phyloP scores from a whole-genome alignment of 2,888 invertebrate species.

The Octodonta nipae region DNA sequence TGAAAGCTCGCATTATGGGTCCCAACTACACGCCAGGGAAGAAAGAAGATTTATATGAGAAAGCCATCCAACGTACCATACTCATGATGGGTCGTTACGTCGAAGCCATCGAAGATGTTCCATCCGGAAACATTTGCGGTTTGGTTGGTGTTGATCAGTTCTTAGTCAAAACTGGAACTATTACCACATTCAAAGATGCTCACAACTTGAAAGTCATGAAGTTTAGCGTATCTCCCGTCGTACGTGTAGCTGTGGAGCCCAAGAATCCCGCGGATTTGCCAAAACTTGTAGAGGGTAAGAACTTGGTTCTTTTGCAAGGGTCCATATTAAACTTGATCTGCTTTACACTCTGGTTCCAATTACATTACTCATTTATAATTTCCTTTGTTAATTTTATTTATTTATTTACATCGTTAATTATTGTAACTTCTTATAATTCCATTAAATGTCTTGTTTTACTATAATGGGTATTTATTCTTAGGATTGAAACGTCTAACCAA shows the following conservation, averaged over 20 bases:
- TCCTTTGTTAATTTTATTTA: not conserved
- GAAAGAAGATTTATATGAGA: constrained; percentile 97
- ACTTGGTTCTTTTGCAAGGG: not conserved
- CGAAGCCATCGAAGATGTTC: constrained; percentile 98
- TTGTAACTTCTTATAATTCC: not conserved
- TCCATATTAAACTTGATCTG: no score
- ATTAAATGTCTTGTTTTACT: not conserved
- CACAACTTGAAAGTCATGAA: constrained; percentile 99
- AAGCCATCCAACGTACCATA: constrained; percentile 98
- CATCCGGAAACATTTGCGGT: constrained; percentile 97
- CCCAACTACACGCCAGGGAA: constrained; percentile 96
- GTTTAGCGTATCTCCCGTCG: constrained; percentile 98
- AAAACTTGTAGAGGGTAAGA: constrained; percentile 79
- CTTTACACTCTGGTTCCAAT: constrained; percentile 2
- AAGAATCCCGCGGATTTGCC: constrained; percentile 98
- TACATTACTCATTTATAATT: not conserved
- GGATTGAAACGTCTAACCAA: constrained; percentile 96
- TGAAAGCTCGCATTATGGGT: constrained; percentile 97
- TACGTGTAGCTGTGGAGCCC: constrained; percentile 97
- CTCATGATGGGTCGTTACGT: constrained; percentile 99
- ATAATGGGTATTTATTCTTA: constrained; percentile 12
- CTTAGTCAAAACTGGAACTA: constrained; percentile 97
- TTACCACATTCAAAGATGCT: constrained; percentile 96
- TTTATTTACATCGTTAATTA: no score
- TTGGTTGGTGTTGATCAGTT: constrained; percentile 99